These are phyloP conservation scores for Pristionchus fissidentatus DNA, from an alignment of 2,888 invertebrate genomes.

Conservation along the genomic window DNA sequence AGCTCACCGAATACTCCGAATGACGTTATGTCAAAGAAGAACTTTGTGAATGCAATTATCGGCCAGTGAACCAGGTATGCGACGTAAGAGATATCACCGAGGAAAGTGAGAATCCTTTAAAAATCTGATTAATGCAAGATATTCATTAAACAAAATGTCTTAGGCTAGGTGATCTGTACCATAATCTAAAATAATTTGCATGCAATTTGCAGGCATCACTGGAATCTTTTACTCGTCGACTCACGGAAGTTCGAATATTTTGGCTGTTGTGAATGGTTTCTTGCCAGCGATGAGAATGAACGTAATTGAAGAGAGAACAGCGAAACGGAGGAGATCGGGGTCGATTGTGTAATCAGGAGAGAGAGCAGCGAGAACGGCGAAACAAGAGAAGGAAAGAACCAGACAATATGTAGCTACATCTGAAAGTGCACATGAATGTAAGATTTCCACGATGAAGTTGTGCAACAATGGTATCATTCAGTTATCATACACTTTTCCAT, in stretches of 20 bases:
- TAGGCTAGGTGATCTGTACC: too few relatives aligned
- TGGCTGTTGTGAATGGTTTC: constrained; percentile 1
- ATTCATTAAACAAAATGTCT: not conserved
- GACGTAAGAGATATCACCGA: constrained; percentile 9
- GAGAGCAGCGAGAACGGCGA: not conserved
- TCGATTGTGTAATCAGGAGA: constrained; percentile 32
- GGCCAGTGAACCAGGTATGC: constrained; percentile 32
- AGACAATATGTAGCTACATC: not conserved
- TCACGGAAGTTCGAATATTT: constrained; percentile 12
- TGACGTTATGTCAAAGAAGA: constrained; percentile 1
- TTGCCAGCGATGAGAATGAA: constrained; percentile 5
- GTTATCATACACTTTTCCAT: too few relatives aligned
- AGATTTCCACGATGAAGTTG: too few relatives aligned
- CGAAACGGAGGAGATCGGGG: not conserved
- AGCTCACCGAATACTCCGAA: constrained; percentile 6
- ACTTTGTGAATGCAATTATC: constrained; percentile 16
- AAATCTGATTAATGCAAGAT: too few relatives aligned
- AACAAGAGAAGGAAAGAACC: not conserved
- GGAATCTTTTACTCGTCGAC: not conserved
- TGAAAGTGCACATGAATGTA: too few relatives aligned
- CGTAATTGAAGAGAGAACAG: not conserved
- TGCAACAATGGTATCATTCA: too few relatives aligned
- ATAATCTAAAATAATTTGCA: too few relatives aligned
- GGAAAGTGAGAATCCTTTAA: constrained; percentile 5
- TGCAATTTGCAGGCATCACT: too few relatives aligned